Evolutionary conservation across 2,113 vertebrate genomes (phyloP).

Genomic region (Pitta sordida): DNA sequence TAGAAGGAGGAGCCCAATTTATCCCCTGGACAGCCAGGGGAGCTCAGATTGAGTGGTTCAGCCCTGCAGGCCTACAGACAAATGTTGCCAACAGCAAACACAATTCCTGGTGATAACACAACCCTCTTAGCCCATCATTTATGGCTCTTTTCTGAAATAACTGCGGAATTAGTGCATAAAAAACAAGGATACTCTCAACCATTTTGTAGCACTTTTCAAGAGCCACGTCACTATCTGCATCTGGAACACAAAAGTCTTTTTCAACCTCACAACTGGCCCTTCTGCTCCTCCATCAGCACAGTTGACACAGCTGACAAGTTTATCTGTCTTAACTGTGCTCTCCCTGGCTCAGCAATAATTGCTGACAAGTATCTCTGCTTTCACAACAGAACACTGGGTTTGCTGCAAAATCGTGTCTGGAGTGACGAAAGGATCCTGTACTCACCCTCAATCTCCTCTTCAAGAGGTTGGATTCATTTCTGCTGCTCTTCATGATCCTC

Average conservation of each 20-base stretch:
- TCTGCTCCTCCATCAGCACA: conserved; percentile 14
- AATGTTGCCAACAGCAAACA: not conserved
- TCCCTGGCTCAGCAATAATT: conserved; percentile 19
- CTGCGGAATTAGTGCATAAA: not conserved
- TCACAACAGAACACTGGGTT: not conserved
- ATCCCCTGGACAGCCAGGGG: not conserved
- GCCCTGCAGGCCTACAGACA: not conserved
- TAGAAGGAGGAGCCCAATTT: not conserved
- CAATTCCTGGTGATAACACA: not conserved
- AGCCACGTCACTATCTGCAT: not conserved
- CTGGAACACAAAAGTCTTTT: not conserved
- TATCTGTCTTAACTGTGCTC: not conserved
- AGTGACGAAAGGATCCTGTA: not conserved
- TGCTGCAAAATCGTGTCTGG: conserved; percentile 14
- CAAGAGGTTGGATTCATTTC: not conserved
- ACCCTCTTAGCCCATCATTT: not conserved
- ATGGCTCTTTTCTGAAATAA: not conserved
- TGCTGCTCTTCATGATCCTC: not conserved
- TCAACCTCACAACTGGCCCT: not conserved
- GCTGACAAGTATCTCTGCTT: conserved; percentile 13
- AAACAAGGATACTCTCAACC: not conserved
- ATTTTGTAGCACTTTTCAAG: not conserved
- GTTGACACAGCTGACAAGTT: conserved; percentile 23
- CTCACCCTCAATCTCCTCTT: not conserved
- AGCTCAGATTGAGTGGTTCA: not conserved